A percentile compares a stretch with the other conserved stretches of the same genome.
Evolutionary conservation across 2,113 vertebrate species (phyloP).

Genomic region (Sminthopsis crassicaudata): DNA sequence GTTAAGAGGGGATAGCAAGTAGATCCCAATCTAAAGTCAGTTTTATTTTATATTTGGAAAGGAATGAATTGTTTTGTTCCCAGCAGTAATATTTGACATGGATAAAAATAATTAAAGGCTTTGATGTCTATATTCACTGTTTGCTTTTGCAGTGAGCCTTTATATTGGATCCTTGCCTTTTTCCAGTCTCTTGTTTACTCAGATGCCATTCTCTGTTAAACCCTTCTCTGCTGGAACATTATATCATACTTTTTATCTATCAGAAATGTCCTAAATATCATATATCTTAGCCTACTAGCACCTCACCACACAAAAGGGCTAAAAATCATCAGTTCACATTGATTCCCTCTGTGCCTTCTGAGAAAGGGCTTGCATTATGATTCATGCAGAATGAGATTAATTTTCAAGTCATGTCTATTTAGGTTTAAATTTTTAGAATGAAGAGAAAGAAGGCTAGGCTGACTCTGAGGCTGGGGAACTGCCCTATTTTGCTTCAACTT

Average conservation of each 20-base stretch:
- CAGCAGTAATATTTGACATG: background rate
- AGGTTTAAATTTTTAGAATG: background rate
- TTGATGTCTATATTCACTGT: background rate
- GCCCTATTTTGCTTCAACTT: background rate
- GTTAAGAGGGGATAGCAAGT: background rate
- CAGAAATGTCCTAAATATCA: background rate
- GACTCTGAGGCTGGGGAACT: background rate
- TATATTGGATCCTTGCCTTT: background rate
- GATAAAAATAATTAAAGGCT: background rate
- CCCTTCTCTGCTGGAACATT: background rate
- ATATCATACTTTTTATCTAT: background rate
- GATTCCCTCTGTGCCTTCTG: background rate
- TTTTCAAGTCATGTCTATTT: background rate
- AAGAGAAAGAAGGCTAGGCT: background rate
- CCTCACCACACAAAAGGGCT: background rate
- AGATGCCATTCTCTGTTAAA: background rate
- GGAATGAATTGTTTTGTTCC: background rate
- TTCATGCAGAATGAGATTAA: background rate
- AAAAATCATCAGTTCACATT: background rate
- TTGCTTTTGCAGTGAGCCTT: background rate
- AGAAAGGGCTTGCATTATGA: background rate
- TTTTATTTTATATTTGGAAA: slow-evolving; percentile 16
- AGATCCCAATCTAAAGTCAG: background rate
- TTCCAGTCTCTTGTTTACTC: background rate
- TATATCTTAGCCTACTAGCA: background rate